Evolutionary conservation across 1,140 invertebrate genomes (phyloP).

Genomic region (Lucilia sericata): DNA sequence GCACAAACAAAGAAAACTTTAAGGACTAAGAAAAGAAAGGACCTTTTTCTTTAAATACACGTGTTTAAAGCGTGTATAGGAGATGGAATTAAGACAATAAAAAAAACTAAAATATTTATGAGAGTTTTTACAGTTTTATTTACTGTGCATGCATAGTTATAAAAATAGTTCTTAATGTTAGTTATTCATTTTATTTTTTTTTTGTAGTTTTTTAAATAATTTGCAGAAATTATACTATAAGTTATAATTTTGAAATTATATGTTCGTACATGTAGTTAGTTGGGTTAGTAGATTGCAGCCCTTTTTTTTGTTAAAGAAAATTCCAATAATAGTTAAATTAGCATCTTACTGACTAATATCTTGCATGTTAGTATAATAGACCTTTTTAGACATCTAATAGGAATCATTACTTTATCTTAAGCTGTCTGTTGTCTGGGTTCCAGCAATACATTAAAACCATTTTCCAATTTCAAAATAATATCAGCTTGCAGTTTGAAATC

Average conservation of each 20-base stretch:
- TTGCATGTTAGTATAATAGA: background rate
- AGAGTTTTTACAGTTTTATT: conserved; percentile 1
- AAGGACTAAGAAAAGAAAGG: background rate
- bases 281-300: background rate
- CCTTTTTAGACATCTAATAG: background rate
- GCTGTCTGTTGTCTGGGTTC: conserved; percentile 55
- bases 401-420: background rate
- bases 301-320: no score
- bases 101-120: background rate
- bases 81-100: background rate
- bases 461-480: conserved; percentile 70
- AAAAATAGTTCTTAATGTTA: background rate
- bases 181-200: background rate
- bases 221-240: no score
- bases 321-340: background rate
- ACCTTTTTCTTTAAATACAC: background rate
- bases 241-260: background rate
- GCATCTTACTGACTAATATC: background rate
- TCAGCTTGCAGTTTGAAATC: conserved; percentile 68
- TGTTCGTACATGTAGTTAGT: background rate
- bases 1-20: background rate
- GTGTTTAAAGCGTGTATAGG: background rate
- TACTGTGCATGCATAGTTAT: conserved; percentile 19
- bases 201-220: background rate
- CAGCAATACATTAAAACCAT: conserved; percentile 66